Conservation (phyloP, 2,797 vertebrate species). For the Pempheris klunzingeri region DNA sequence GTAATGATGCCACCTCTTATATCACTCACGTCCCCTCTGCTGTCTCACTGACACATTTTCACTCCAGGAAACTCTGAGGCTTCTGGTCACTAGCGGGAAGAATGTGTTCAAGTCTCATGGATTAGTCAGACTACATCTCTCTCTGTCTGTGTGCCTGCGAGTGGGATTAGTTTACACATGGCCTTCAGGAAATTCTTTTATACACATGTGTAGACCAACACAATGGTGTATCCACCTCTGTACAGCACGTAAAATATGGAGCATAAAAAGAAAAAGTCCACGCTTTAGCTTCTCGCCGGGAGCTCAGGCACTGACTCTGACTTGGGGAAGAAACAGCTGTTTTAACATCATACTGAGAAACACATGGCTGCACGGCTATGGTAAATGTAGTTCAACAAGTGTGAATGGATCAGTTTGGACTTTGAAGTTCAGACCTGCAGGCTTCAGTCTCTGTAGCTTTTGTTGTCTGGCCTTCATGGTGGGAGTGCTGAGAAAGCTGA, state of each 20-base stretch:
- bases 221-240: background rate
- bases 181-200: constrained; percentile 33
- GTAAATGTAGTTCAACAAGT: constrained; percentile 47
- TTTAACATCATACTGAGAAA: constrained; percentile 27
- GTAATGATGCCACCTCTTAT: background rate
- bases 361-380: constrained; percentile 5
- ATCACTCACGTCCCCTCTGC: constrained; percentile 1
- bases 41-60: background rate
- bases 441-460: constrained; percentile 32
- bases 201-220: constrained; percentile 11
- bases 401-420: constrained; percentile 43
- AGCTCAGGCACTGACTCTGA: background rate
- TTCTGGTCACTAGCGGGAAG: background rate
- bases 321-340: constrained; percentile 24
- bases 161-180: constrained; percentile 24
- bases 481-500: constrained; percentile 50
- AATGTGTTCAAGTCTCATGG: constrained; percentile 15
- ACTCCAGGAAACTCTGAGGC: background rate
- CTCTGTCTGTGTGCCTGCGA: constrained; percentile 33
- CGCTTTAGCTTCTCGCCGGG: background rate
- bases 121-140: constrained; percentile 23
- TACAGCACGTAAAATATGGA: background rate
- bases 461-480: constrained; percentile 42
- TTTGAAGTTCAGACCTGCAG: constrained; percentile 57
- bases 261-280: background rate